phyloP scores from a whole-genome alignment of 2,113 vertebrate species.

The Hydropotes inermis region DNA sequence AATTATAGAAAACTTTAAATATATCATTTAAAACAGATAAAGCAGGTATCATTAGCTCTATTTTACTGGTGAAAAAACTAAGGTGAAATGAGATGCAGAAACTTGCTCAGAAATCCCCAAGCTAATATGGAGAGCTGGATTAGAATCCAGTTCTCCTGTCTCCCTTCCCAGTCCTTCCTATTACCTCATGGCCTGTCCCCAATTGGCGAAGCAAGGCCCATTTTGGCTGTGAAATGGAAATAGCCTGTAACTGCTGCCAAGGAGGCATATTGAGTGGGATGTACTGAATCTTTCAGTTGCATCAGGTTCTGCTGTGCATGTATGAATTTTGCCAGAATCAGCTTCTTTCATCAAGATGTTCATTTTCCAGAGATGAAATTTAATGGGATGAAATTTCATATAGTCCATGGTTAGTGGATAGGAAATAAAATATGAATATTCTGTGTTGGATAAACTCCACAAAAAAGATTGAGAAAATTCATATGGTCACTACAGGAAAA shows the following conservation, averaged over 20 bases:
- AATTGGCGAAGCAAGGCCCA: background rate
- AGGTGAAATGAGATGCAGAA: background rate
- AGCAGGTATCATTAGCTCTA: background rate
- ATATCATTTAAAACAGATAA: background rate
- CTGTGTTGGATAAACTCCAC: background rate
- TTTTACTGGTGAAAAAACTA: slow-evolving; percentile 10
- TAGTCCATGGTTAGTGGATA: background rate
- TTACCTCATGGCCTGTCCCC: background rate
- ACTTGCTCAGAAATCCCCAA: slow-evolving; percentile 16
- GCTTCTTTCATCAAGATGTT: slow-evolving; percentile 69
- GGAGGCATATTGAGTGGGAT: slow-evolving; percentile 60
- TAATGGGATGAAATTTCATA: slow-evolving; percentile 59
- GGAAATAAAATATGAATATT: slow-evolving; percentile 47
- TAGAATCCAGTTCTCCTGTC: slow-evolving; percentile 22
- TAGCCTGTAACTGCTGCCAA: slow-evolving; percentile 35
- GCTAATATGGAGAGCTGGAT: background rate
- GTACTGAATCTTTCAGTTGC: slow-evolving; percentile 33
- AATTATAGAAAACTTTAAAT: background rate
- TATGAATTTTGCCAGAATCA: slow-evolving; percentile 58
- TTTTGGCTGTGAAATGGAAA: slow-evolving; percentile 13
- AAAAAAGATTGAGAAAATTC: background rate
- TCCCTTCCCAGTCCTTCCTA: slow-evolving; percentile 4
- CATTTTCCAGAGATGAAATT: slow-evolving; percentile 66
- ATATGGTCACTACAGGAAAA: background rate
- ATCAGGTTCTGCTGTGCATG: slow-evolving; percentile 55